A percentile compares a stretch with the other conserved stretches of the same genome.
Evolutionary conservation across 2,113 vertebrate species (phyloP).

Genomic region (Castor canadensis): DNA sequence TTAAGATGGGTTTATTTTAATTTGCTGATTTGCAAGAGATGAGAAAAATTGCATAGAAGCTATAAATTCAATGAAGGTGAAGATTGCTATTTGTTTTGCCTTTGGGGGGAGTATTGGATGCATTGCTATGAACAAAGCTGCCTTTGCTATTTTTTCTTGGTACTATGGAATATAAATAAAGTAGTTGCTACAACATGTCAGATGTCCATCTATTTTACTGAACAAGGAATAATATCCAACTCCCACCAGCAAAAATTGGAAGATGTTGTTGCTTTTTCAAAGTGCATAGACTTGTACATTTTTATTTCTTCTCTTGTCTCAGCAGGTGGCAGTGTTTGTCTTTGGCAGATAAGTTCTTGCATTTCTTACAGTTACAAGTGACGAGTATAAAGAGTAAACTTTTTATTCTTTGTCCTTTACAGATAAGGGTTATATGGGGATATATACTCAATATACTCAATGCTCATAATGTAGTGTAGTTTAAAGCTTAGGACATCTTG

Average conservation of each 20-base stretch:
- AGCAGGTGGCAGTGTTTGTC: constrained; percentile 64
- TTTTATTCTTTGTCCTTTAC: background rate
- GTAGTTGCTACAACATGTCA: background rate
- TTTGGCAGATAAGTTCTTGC: background rate
- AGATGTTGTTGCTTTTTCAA: background rate
- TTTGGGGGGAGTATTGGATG: background rate
- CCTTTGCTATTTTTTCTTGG: background rate
- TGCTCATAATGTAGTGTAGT: background rate
- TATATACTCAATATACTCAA: background rate
- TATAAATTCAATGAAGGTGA: background rate
- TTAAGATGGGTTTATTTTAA: background rate
- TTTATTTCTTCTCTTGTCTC: background rate
- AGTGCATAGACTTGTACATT: background rate
- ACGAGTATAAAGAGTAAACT: background rate
- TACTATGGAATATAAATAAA: background rate
- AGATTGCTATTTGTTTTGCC: background rate
- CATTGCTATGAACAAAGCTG: background rate
- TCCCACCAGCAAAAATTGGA: background rate
- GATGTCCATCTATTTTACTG: background rate
- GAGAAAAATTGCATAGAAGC: background rate
- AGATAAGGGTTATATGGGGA: background rate
- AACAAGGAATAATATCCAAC: background rate
- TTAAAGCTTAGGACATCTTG: background rate
- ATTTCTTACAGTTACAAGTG: background rate
- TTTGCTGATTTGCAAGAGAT: background rate